Conservation (phyloP, 2,113 vertebrate species). For the Chroicocephalus ridibundus region DNA sequence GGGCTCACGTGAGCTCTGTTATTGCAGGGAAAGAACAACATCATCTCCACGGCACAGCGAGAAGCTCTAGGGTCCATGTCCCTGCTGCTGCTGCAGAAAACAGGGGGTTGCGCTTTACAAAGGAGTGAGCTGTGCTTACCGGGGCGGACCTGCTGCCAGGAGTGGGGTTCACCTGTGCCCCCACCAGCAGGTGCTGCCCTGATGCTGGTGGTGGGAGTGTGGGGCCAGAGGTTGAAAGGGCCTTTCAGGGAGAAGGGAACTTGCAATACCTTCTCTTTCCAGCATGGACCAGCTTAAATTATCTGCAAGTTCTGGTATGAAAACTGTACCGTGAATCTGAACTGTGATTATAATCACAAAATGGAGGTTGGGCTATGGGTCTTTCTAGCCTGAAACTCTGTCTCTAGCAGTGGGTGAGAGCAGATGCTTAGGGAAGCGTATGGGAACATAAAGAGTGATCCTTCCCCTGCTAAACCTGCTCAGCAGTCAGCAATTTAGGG, state of each 20-base stretch:
- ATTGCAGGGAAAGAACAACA: background rate
- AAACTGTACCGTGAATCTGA: background rate
- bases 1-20: background rate
- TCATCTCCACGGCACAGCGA: fast-evolving
- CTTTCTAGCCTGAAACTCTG: background rate
- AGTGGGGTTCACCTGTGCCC: fast-evolving
- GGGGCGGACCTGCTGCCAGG: background rate
- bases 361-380: fast-evolving
- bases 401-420: background rate
- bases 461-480: background rate
- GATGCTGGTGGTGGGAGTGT: background rate
- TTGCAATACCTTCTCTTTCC: background rate
- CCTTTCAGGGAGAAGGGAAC: fast-evolving
- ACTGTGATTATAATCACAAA: background rate
- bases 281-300: background rate
- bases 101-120: background rate
- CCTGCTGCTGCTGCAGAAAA: background rate
- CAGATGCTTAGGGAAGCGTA: background rate
- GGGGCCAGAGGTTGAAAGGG: background rate
- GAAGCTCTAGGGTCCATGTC: background rate
- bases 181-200: too few species aligned
- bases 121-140: background rate
- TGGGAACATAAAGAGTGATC: background rate
- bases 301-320: background rate
- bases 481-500: background rate